Conservation (phyloP, 35 echinoderm and acorn worm genomes). For the Anneissia japonica region DNA sequence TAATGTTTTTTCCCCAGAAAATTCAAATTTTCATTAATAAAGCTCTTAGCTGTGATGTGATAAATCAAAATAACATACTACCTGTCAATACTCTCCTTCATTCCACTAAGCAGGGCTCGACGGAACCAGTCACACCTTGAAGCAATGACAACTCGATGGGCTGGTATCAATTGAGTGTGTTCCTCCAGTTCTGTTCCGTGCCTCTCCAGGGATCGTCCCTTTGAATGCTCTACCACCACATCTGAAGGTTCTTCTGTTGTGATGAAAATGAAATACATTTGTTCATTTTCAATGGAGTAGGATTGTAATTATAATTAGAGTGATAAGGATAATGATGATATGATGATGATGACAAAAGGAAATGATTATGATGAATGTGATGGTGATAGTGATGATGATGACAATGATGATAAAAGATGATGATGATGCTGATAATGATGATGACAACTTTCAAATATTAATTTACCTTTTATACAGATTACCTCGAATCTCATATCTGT, state of each 20-base stretch:
- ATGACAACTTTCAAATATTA: too few relatives aligned
- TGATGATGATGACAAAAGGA: neutral
- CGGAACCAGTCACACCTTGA: conserved; percentile 84
- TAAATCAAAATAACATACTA: conserved; percentile 2
- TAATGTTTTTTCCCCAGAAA: neutral
- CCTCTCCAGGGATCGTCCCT: conserved; percentile 38
- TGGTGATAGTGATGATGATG: too few relatives aligned
- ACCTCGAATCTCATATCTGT: conserved; percentile 84
- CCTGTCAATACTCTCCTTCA: conserved; percentile 88
- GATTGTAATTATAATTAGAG: neutral
- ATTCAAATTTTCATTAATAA: neutral
- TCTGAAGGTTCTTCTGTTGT: conserved; percentile 65
- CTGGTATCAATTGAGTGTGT: conserved; percentile 28
- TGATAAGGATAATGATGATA: neutral
- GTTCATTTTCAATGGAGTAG: neutral
- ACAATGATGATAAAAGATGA: too few relatives aligned
- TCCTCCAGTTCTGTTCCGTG: conserved; percentile 29
- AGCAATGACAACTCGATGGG: conserved; percentile 60
- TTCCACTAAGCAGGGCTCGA: conserved; percentile 71
- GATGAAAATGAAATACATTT: neutral
- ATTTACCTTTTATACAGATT: conserved; percentile 58
- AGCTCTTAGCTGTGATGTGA: neutral
- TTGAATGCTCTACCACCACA: conserved; percentile 61
- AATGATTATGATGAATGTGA: too few relatives aligned
- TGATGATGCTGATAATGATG: too few relatives aligned